Percentiles rank a stretch among this genome's conserved stretches.
phyloP scores from a whole-genome alignment of 2,797 vertebrate genomes.

The Typhlichthys eigenmanni region DNA sequence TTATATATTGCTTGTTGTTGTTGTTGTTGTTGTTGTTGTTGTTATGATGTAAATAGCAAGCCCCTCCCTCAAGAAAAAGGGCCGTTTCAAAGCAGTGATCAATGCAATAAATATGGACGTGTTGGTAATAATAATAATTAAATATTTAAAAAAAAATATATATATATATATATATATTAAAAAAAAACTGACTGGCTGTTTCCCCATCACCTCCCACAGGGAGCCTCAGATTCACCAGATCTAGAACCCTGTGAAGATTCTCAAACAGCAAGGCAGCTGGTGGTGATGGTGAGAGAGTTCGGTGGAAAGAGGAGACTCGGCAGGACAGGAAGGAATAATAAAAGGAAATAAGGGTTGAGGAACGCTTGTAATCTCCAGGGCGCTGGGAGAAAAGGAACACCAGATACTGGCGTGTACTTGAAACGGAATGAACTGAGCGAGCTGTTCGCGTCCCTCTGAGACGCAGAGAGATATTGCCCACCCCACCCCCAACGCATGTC shows the following conservation, averaged over 20 bases:
- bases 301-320: slow-evolving; percentile 1
- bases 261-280: slow-evolving; percentile 35
- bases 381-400: slow-evolving; percentile 33
- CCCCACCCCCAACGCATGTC: slow-evolving; percentile 15
- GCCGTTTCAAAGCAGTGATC: slow-evolving; percentile 17
- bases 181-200: too few relatives aligned
- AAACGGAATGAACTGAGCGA: not conserved
- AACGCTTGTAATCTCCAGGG: slow-evolving; percentile 39
- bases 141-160: slow-evolving; percentile 14
- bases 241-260: slow-evolving; percentile 42
- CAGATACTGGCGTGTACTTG: slow-evolving; percentile 31
- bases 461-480: slow-evolving; percentile 26
- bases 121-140: slow-evolving; percentile 7
- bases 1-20: slow-evolving; percentile 5
- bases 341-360: slow-evolving; percentile 20
- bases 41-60: slow-evolving; percentile 4
- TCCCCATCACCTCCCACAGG: slow-evolving; percentile 20
- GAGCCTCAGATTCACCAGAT: slow-evolving; percentile 43
- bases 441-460: not conserved
- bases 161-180: too few relatives aligned
- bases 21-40: not conserved
- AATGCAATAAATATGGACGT: slow-evolving; percentile 49
- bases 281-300: slow-evolving; percentile 9
- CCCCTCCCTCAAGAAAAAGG: not conserved
- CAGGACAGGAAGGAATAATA: slow-evolving; percentile 11